These are phyloP conservation scores for Morpho helenor DNA, from an alignment of 2,888 invertebrate genomes.

Conservation along the genomic window DNA sequence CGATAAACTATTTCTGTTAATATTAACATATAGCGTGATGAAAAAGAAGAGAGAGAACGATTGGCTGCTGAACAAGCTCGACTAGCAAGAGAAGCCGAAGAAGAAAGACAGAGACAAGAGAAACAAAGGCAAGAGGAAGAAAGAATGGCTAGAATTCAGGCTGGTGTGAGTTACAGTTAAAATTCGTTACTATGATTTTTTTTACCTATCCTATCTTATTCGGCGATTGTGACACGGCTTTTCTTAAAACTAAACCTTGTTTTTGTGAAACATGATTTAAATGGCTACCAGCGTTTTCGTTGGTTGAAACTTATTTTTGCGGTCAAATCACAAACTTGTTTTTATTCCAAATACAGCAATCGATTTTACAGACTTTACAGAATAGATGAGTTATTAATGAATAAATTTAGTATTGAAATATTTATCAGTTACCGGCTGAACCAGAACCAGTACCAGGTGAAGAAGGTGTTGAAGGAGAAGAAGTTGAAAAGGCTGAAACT, in stretches of 20 bases:
- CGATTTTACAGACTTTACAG: too few species aligned
- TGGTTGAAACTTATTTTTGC: too few species aligned
- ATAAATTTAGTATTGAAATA: not conserved
- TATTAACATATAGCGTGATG: slow-evolving; percentile 44
- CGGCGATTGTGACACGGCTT: too few species aligned
- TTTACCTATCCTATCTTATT: too few species aligned
- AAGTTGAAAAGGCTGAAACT: slow-evolving; percentile 27
- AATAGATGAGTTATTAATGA: too few species aligned
- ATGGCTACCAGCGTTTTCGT: too few species aligned
- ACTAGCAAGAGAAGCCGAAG: slow-evolving; percentile 51
- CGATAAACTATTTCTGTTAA: too few species aligned
- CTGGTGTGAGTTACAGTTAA: slow-evolving; percentile 46
- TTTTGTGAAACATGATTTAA: too few species aligned
- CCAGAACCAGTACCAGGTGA: slow-evolving; percentile 38
- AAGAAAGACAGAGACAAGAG: slow-evolving; percentile 45
- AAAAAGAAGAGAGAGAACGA: slow-evolving; percentile 55
- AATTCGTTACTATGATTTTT: too few species aligned
- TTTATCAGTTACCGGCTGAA: slow-evolving; percentile 53
- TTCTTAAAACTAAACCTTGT: too few species aligned
- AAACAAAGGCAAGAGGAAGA: slow-evolving; percentile 59
- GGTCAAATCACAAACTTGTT: too few species aligned
- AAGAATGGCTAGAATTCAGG: slow-evolving; percentile 62
- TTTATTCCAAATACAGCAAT: too few species aligned
- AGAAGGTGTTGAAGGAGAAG: slow-evolving; percentile 33
- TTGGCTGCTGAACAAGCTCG: slow-evolving; percentile 58